Evolutionary conservation across 2,113 vertebrate species (phyloP).

Genomic region (Stercorarius parasiticus): DNA sequence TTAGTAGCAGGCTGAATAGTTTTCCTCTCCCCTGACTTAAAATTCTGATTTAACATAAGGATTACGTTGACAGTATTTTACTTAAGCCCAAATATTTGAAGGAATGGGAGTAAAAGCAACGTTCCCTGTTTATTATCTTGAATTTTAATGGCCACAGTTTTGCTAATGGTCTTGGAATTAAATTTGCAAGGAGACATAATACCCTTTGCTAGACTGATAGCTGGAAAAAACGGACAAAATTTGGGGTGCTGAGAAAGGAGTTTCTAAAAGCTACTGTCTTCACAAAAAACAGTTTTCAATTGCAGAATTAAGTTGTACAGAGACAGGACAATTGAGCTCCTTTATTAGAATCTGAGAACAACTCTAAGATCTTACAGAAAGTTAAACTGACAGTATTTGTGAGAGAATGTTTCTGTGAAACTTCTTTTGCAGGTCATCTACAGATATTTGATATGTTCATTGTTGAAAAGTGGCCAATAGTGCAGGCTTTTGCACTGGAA

Average conservation of each 20-base stretch:
- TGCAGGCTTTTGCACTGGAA: conserved; percentile 95
- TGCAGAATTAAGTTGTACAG: not conserved
- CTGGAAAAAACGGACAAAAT: not conserved
- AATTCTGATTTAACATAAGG: not conserved
- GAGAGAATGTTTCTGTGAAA: not conserved
- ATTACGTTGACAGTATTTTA: not conserved
- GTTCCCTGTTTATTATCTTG: not conserved
- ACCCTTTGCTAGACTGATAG: not conserved
- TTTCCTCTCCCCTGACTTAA: not conserved
- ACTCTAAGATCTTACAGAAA: not conserved
- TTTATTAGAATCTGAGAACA: not conserved
- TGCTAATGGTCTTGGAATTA: not conserved
- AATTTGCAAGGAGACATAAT: not conserved
- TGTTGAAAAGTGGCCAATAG: conserved; percentile 96
- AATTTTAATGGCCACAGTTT: not conserved
- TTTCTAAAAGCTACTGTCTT: accelerated
- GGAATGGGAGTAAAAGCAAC: not conserved
- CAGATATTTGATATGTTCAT: conserved; percentile 97
- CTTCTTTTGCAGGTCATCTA: conserved; percentile 82
- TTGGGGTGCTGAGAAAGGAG: not conserved
- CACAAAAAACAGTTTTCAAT: accelerated
- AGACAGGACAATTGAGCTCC: too few relatives aligned
- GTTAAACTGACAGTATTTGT: not conserved
- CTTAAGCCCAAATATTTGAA: not conserved
- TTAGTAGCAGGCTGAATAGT: not conserved